Conservation (phyloP, 1,140 invertebrate species). For the Drosophila yakuba region DNA sequence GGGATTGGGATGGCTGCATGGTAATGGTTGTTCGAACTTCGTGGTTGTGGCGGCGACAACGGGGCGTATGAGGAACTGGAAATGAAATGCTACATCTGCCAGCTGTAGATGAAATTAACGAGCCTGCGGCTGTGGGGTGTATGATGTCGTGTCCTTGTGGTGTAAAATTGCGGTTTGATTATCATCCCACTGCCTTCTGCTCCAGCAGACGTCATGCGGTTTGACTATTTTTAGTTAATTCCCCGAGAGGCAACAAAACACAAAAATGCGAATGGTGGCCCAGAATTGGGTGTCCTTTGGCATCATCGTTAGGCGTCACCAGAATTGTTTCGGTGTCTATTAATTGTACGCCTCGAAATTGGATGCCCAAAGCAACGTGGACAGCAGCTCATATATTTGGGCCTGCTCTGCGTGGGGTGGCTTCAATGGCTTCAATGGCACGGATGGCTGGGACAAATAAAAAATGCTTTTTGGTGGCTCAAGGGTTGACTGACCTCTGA, state of each 20-base stretch:
- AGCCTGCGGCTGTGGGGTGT: conserved; percentile 33
- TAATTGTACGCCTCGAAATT: conserved; percentile 60
- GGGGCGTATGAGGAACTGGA: conserved; percentile 57
- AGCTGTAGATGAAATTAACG: conserved; percentile 24
- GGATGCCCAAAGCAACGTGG: conserved; percentile 29
- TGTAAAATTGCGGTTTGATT: conserved; percentile 8
- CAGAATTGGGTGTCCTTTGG: conserved; percentile 44
- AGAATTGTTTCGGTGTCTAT: conserved; percentile 31
- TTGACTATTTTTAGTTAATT: conserved; percentile 73
- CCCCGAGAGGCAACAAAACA: conserved; percentile 30
- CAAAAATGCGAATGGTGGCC: conserved; percentile 41
- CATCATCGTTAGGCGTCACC: conserved; percentile 22
- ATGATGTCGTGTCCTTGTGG: conserved; percentile 53
- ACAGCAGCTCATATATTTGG: conserved; percentile 39
- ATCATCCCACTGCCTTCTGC: conserved; percentile 6
- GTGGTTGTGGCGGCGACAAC: conserved; percentile 20
- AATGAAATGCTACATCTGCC: conserved; percentile 49
- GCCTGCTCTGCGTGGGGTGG: conserved; percentile 11
- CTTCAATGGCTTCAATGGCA: neutral
- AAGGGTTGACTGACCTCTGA: conserved; percentile 63
- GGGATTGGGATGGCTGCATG: conserved; percentile 1
- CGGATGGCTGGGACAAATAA: conserved; percentile 41
- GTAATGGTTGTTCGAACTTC: conserved; percentile 1
- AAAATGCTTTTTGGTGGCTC: conserved; percentile 38
- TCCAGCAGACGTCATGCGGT: conserved; percentile 39